Evolutionary conservation across 2,113 vertebrate species (phyloP).

Genomic region (Ictidomys tridecemlineatus): DNA sequence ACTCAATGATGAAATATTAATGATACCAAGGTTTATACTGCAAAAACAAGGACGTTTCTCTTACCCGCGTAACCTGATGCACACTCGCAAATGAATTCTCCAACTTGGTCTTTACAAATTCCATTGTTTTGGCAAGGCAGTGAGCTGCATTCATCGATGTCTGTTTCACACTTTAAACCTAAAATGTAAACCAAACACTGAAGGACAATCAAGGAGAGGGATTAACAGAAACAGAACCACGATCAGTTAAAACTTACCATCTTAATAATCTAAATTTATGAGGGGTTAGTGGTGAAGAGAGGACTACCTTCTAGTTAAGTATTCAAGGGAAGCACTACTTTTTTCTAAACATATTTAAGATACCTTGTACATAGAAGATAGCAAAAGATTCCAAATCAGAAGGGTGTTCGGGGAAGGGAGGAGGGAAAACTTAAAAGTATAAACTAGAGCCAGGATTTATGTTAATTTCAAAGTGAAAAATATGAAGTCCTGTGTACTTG

Average conservation of each 20-base stretch:
- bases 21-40: neutral
- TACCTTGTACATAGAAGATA: neutral
- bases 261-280: neutral
- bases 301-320: neutral
- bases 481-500: neutral
- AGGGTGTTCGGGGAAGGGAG: neutral
- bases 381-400: neutral
- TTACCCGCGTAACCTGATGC: conserved; percentile 94
- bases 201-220: conserved; percentile 20
- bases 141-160: conserved; percentile 96
- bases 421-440: neutral
- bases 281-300: neutral
- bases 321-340: neutral
- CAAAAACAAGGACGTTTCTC: neutral
- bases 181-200: conserved; percentile 77
- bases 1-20: neutral
- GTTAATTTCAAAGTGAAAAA: conserved; percentile 15
- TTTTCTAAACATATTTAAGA: neutral
- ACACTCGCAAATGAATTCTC: conserved; percentile 94
- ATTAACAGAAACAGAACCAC: neutral
- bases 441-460: neutral
- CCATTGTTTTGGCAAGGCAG: conserved; percentile 94
- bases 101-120: conserved; percentile 92
- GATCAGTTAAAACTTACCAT: neutral
- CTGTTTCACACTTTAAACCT: conserved; percentile 97